Percentiles rank a stretch among this genome's conserved stretches.
These are phyloP conservation scores for Drosophila nannoptera DNA, from an alignment of 1,140 invertebrate species.

Conservation along the genomic window DNA sequence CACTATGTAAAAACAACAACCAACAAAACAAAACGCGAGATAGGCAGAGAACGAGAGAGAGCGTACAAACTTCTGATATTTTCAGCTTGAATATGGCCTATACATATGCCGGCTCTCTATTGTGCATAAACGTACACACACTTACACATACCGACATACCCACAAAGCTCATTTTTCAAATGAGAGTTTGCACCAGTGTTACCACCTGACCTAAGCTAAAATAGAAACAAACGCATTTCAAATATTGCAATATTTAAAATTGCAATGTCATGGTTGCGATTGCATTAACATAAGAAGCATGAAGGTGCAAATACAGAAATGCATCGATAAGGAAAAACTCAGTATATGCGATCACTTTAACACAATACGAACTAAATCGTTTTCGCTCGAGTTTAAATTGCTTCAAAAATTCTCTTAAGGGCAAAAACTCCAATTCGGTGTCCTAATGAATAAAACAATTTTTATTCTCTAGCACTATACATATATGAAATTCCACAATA, in stretches of 20 bases:
- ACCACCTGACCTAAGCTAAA: conserved; percentile 2
- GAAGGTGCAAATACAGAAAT: not conserved
- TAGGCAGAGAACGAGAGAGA: not conserved
- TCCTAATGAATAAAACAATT: no score
- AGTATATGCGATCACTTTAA: no score
- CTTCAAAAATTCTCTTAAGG: no score
- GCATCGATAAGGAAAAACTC: no score
- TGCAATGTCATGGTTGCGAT: conserved; percentile 21
- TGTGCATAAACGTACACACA: conserved; percentile 41
- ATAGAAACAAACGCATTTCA: not conserved
- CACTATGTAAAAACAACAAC: conserved; percentile 46
- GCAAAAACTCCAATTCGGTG: no score
- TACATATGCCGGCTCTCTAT: conserved; percentile 49
- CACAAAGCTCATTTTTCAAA: not conserved
- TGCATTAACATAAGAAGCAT: conserved; percentile 11
- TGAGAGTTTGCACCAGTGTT: conserved; percentile 21
- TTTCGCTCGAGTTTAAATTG: no score
- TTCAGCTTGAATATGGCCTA: conserved; percentile 24
- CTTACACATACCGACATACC: not conserved
- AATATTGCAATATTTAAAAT: conserved; percentile 6
- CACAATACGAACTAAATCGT: no score
- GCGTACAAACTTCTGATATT: conserved; percentile 31
- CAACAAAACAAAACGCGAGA: conserved; percentile 24
- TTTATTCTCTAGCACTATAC: no score
- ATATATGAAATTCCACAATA: no score